A percentile compares a stretch with the other conserved stretches of the same genome.
phyloP scores from a whole-genome alignment of 1,140 invertebrate species.

The Calycopis cecrops region DNA sequence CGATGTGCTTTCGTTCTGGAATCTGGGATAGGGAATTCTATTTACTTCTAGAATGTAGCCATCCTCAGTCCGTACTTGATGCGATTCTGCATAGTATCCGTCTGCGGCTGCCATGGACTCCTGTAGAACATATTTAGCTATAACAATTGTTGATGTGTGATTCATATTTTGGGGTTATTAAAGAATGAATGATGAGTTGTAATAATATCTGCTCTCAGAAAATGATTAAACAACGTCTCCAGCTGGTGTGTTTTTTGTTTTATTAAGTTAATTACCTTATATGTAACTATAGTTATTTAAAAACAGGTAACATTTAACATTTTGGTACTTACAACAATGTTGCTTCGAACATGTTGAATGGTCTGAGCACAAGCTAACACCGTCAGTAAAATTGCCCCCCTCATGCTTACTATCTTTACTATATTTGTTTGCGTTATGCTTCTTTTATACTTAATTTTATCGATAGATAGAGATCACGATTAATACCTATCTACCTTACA shows the following conservation, averaged over 20 bases:
- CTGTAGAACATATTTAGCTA: constrained; percentile 11
- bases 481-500: not conserved
- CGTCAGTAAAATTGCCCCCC: not conserved
- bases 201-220: too few relatives aligned
- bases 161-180: too few relatives aligned
- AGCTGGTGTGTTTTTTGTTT: too few relatives aligned
- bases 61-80: constrained; percentile 74
- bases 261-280: too few relatives aligned
- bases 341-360: not conserved
- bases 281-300: too few relatives aligned
- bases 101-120: constrained; percentile 31
- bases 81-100: constrained; percentile 76
- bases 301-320: too few relatives aligned
- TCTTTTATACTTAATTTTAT: constrained; percentile 4
- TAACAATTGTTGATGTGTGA: not conserved
- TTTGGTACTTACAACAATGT: not conserved
- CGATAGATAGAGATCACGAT: not conserved
- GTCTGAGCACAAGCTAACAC: not conserved
- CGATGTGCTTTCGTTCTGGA: constrained; percentile 16
- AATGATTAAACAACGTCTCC: too few relatives aligned
- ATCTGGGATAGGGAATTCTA: constrained; percentile 63
- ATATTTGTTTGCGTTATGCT: not conserved
- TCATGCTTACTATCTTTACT: not conserved
- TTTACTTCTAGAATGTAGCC: constrained; percentile 78
- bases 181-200: too few relatives aligned